These are phyloP conservation scores for Apotomis turbidana DNA, from an alignment of 2,888 invertebrate genomes.

Conservation along the genomic window DNA sequence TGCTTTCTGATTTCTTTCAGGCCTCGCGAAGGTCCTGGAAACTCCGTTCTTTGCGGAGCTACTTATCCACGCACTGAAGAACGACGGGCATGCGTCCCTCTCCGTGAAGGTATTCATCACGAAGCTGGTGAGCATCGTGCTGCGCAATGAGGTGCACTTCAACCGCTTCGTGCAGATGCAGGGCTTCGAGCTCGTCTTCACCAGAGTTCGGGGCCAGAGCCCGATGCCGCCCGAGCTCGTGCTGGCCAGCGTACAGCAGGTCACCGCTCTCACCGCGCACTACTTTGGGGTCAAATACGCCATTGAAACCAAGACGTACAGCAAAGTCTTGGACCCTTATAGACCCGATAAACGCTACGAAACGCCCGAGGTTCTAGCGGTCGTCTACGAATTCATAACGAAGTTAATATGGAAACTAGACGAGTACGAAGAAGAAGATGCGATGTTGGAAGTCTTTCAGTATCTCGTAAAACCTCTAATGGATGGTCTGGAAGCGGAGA, in stretches of 20 bases:
- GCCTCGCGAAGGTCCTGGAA: constrained; percentile 52
- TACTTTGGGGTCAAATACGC: constrained; percentile 51
- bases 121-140: constrained; percentile 50
- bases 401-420: constrained; percentile 53
- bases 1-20: constrained; percentile 47
- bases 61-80: constrained; percentile 49
- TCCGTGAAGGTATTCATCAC: constrained; percentile 53
- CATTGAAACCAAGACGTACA: constrained; percentile 50
- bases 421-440: constrained; percentile 51
- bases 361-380: constrained; percentile 45
- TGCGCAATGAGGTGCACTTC: constrained; percentile 57
- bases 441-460: constrained; percentile 49
- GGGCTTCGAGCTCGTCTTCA: constrained; percentile 41
- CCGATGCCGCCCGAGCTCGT: constrained; percentile 45
- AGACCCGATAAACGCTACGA: constrained; percentile 43
- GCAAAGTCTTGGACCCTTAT: constrained; percentile 40
- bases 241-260: constrained; percentile 48
- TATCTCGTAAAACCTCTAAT: constrained; percentile 50
- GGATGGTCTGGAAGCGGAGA: constrained; percentile 47
- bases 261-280: constrained; percentile 49
- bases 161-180: constrained; percentile 50
- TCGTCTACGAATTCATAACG: constrained; percentile 49
- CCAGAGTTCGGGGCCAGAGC: constrained; percentile 28
- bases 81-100: constrained; percentile 46
- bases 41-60: constrained; percentile 56